Conservation (phyloP, 2,113 vertebrate genomes). For the Grammomys surdaster region DNA sequence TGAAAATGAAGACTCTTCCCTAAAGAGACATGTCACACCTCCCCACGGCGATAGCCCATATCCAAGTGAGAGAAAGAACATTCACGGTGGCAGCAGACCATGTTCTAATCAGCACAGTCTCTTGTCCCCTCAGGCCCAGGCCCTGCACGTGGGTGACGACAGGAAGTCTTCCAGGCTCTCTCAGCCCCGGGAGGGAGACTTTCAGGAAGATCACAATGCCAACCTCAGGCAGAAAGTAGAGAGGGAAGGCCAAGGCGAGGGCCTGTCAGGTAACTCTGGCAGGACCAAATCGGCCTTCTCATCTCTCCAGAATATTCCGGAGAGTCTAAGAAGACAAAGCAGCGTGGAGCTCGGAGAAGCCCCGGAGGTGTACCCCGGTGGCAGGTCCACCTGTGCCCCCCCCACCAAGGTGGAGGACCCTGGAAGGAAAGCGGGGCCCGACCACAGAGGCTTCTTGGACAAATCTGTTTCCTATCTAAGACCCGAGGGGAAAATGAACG, state of each 20-base stretch:
- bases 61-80: slow-evolving; percentile 57
- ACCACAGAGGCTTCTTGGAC: slow-evolving; percentile 73
- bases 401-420: slow-evolving; percentile 78
- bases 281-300: slow-evolving; percentile 80
- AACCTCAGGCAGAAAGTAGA: slow-evolving; percentile 27
- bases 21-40: slow-evolving; percentile 59
- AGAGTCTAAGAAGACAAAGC: slow-evolving; percentile 81
- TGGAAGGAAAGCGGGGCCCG: slow-evolving; percentile 58
- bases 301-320: slow-evolving; percentile 85
- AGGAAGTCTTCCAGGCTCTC: slow-evolving; percentile 65
- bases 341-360: slow-evolving; percentile 66
- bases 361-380: slow-evolving; percentile 73
- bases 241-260: slow-evolving; percentile 73
- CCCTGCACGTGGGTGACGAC: slow-evolving; percentile 78
- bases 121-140: slow-evolving; percentile 71
- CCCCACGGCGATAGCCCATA: slow-evolving; percentile 45
- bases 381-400: slow-evolving; percentile 51
- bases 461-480: slow-evolving; percentile 63
- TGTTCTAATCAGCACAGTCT: slow-evolving; percentile 79
- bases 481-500: slow-evolving; percentile 79
- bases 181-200: slow-evolving; percentile 75
- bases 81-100: background rate
- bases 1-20: slow-evolving; percentile 72
- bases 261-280: slow-evolving; percentile 77
- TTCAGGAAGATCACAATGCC: slow-evolving; percentile 80